These are phyloP conservation scores for Erythrocercus mccallii DNA, from an alignment of 2,113 vertebrate genomes.

Conservation along the genomic window DNA sequence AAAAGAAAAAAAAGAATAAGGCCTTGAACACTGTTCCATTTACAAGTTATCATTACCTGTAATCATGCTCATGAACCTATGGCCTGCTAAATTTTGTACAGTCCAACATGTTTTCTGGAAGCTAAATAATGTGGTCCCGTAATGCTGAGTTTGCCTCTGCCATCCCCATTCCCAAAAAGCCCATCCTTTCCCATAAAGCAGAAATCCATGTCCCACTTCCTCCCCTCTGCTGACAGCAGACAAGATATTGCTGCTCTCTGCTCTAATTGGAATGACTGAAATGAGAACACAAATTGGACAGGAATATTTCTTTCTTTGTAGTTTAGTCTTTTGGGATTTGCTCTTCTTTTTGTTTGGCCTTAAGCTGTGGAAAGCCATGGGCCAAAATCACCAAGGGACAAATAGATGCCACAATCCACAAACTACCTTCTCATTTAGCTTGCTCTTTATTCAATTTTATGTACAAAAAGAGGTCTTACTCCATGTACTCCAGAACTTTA, in stretches of 20 bases:
- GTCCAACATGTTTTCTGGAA: background rate
- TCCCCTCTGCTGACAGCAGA: background rate
- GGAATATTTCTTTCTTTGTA: background rate
- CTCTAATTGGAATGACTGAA: background rate
- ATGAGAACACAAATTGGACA: background rate
- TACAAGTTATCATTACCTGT: background rate
- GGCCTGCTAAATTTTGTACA: background rate
- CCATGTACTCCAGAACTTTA: background rate
- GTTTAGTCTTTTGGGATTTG: background rate
- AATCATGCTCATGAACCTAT: background rate
- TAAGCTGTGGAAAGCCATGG: background rate
- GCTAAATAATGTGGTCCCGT: background rate
- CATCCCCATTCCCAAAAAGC: background rate
- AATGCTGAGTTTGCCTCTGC: background rate
- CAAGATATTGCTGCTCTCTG: background rate
- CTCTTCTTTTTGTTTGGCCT: background rate
- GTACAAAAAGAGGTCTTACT: background rate
- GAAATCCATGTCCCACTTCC: background rate
- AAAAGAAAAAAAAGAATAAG: background rate
- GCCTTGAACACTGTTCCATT: background rate
- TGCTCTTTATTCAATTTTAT: background rate
- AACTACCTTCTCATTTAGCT: background rate
- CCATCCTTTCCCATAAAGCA: background rate
- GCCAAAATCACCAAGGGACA: background rate
- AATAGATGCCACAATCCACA: background rate